Evolutionary conservation across 1,140 invertebrate genomes (phyloP).

Genomic region (Pachypsylla venusta): DNA sequence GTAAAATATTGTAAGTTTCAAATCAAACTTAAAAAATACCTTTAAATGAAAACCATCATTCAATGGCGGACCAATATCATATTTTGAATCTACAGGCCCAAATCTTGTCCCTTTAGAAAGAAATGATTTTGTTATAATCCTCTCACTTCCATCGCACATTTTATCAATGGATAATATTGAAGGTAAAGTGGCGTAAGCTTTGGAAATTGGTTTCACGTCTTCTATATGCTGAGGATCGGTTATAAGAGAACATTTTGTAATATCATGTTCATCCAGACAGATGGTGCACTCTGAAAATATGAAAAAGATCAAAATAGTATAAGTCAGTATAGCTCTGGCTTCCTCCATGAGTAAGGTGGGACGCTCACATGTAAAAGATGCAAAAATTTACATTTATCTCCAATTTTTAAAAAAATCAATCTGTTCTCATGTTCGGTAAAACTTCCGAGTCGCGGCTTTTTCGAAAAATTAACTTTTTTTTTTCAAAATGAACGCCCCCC

Average conservation of each 20-base stretch:
- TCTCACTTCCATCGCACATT: neutral
- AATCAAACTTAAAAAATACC: neutral
- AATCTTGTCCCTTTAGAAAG: neutral
- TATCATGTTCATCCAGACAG: neutral
- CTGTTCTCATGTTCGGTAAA: too few species aligned
- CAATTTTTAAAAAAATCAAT: too few species aligned
- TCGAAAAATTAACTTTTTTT: too few species aligned
- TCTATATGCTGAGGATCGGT: neutral
- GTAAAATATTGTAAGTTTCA: too few species aligned
- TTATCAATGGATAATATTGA: neutral
- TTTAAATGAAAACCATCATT: neutral
- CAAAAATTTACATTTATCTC: too few species aligned
- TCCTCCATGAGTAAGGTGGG: too few species aligned
- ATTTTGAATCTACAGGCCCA: slow-evolving; percentile 1
- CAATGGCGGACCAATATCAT: neutral
- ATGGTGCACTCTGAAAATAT: neutral
- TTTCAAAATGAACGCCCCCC: too few species aligned
- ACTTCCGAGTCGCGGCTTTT: too few species aligned
- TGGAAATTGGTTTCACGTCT: neutral
- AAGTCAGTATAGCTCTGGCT: too few species aligned
- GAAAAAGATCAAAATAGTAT: neutral
- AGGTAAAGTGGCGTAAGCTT: neutral
- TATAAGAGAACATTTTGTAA: neutral
- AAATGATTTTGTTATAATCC: neutral
- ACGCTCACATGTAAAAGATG: too few species aligned